Evolutionary conservation across 2,797 vertebrate genomes (phyloP).

Genomic region (Distichodus sexfasciatus): DNA sequence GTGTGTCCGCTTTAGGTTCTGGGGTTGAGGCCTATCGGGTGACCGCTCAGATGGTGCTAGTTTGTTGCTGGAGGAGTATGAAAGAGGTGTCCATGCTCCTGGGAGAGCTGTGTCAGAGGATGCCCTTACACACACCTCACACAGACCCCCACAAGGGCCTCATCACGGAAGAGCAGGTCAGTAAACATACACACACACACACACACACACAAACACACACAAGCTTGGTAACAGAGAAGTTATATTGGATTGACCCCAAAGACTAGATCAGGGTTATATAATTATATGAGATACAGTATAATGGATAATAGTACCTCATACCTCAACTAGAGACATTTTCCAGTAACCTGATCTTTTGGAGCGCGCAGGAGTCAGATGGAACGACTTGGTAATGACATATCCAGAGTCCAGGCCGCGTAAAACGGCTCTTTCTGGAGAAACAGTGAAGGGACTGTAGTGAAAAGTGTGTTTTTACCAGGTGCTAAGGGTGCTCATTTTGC

Average conservation of each 20-base stretch:
- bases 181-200: conserved; percentile 22
- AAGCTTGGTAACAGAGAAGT: background rate
- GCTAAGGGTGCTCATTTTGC: too few species aligned
- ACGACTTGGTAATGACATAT: conserved; percentile 14
- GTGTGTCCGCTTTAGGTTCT: conserved; percentile 42
- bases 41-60: conserved; percentile 94
- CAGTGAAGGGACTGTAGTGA: background rate
- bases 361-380: conserved; percentile 8
- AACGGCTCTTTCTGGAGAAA: conserved; percentile 2
- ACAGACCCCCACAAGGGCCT: conserved; percentile 62
- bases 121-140: conserved; percentile 68
- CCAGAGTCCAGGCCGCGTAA: conserved; percentile 19
- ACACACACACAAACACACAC: background rate
- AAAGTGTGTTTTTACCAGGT: conserved; percentile 1
- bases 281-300: conserved; percentile 25
- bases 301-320: conserved; percentile 39
- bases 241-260: conserved; percentile 12
- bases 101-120: conserved; percentile 86
- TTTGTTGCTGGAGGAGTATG: conserved; percentile 98
- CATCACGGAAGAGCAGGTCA: conserved; percentile 87
- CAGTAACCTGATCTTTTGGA: conserved; percentile 35
- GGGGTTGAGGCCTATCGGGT: conserved; percentile 78
- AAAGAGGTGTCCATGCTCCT: conserved; percentile 93
- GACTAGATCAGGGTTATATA: conserved; percentile 26
- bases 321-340: conserved; percentile 14